Base-by-base conservation (phyloP, 2,113 vertebrate species). In the Cardinalis cardinalis region DNA sequence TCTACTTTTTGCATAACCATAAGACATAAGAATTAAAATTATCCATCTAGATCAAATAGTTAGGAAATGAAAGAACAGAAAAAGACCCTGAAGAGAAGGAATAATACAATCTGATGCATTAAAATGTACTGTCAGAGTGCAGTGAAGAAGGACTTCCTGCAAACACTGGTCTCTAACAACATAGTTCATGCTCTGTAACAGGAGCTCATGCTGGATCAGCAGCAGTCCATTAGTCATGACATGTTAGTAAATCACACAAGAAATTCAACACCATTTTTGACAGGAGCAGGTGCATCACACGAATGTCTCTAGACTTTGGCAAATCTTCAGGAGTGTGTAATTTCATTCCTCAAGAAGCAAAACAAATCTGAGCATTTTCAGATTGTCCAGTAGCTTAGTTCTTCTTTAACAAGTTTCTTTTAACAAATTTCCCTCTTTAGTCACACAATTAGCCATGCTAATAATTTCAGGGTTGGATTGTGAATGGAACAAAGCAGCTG, bases 221-320 rank as follows among this genome's bases (percentile, higher is more conserved):
- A 92, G 32, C 38, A 80, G 36, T 44, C 64, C 56, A 26, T 81
- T 86, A 81, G 65, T 76, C 83, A 73, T 46, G 44, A 41, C 51
- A 61, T 18, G 79, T 61, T 70, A 86, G 38, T 58, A 93, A 86
- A 94, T 88, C 79, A 88, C 24, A 36, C 16, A 65, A 58, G 92
- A 95, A 91, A 96, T 77, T 59, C 76, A 80, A 93, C 46, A 86
- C 92, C 0, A 0, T 46, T 41, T 80, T 73, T 73, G 68, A 83
- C 79, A 79, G 83, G 46, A 94, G 68, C 94, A 96, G 88, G 83
- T 96, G 92, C 58, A 70, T 76, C 38, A 53, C 63, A 70, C 3
- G 7, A 14, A 61, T 40, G 51, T 73, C 69, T 86, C 56, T 59
- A 36, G 52, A 32, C 36, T 81, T 56, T 60, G 60, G 84, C 72